phyloP scores from a whole-genome alignment of 2,888 invertebrate species.

The Eledone cirrhosa region DNA sequence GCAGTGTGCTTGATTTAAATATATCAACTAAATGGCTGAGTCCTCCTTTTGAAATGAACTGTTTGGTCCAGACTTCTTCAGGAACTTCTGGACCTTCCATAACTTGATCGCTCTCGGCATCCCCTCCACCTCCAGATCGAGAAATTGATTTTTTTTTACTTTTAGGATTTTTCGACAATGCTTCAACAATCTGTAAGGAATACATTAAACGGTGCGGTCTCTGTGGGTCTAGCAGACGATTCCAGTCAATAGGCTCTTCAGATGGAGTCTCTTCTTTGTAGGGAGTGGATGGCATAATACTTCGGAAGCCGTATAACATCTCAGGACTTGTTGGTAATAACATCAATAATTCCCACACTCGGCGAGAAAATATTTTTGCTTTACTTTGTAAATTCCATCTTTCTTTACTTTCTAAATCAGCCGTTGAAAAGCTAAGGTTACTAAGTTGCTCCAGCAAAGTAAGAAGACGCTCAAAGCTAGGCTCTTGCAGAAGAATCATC shows the following conservation, averaged over 20 bases:
- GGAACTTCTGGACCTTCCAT: constrained; percentile 38
- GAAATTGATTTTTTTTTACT: constrained; percentile 46
- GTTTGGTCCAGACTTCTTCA: constrained; percentile 58
- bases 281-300: constrained; percentile 50
- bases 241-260: constrained; percentile 48
- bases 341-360: constrained; percentile 94
- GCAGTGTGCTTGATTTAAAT: constrained; percentile 85
- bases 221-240: constrained; percentile 82
- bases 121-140: constrained; percentile 9
- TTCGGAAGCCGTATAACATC: constrained; percentile 84
- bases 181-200: constrained; percentile 89
- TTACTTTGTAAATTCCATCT: constrained; percentile 57
- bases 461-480: constrained; percentile 90
- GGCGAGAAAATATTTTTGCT: constrained; percentile 86
- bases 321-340: constrained; percentile 90
- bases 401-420: constrained; percentile 58
- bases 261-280: constrained; percentile 3
- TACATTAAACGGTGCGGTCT: constrained; percentile 96
- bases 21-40: constrained; percentile 88
- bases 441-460: constrained; percentile 89
- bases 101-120: background rate
- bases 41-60: constrained; percentile 88
- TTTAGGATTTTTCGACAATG: constrained; percentile 68
- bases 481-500: constrained; percentile 81
- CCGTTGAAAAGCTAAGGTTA: constrained; percentile 79